phyloP scores from a whole-genome alignment of 2,113 vertebrate genomes.

The Probosciger aterrimus region DNA sequence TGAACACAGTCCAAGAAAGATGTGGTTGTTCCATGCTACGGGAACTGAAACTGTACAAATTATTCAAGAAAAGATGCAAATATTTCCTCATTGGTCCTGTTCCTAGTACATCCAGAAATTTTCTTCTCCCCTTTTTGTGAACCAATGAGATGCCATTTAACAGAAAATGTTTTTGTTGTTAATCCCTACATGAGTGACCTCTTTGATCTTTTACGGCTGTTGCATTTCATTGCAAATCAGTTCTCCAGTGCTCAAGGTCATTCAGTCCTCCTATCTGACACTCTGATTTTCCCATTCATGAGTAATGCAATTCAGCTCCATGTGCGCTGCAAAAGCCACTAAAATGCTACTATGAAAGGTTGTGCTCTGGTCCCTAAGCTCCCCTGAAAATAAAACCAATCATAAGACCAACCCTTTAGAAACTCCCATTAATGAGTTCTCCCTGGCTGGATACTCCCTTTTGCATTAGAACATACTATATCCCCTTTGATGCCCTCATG shows the following conservation, averaged over 20 bases:
- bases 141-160: background rate
- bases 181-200: background rate
- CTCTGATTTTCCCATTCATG: background rate
- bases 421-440: background rate
- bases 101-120: background rate
- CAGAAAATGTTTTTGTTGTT: background rate
- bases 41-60: background rate
- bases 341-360: background rate
- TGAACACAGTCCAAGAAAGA: conserved; percentile 25
- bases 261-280: background rate
- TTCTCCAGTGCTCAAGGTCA: background rate
- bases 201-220: background rate
- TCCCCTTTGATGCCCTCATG: accelerated
- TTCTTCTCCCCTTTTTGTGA: background rate
- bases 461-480: background rate
- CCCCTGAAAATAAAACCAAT: background rate
- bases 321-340: background rate
- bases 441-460: background rate
- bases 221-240: background rate
- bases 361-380: background rate
- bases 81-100: background rate
- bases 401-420: background rate
- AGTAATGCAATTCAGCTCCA: background rate
- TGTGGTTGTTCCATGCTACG: background rate
- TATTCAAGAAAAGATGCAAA: background rate